Evolutionary conservation across 2,797 vertebrate genomes (phyloP), one percentile per base, ranked within the genome.

Genomic region (Malurus leucopterus): DNA sequence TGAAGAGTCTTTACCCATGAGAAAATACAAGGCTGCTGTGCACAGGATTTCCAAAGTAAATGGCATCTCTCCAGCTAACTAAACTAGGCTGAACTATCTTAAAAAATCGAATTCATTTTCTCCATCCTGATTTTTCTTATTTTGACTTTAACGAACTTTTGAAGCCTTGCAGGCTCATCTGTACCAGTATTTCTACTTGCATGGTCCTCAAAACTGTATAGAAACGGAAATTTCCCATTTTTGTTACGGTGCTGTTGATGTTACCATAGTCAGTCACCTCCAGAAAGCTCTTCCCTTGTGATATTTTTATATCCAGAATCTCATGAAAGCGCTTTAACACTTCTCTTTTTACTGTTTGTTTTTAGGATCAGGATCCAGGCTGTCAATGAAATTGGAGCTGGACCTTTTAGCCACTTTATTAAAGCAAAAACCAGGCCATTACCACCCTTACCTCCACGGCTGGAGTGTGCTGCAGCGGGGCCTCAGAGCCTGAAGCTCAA

Each of bases 401-500:
- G 99, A 88, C 98, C 98, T 22, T 97, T 98, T 95, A 98, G 98
- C 96, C 97, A 97, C 50, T 96, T 98, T 51, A 97, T 99, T 92
- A 97, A 96, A 83, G 98, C 96, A 55, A 98, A 98, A 97, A 99
- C 99, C 78, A 98, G 98, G 91, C 98, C 98, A 0, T 96, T 99
- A 49, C 99, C 99, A 27, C 99, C 99, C 2, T 96, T 97, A 64
- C 99, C 99, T 73, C 99, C 99, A 40, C 98, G 98, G 72, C 97
- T 99, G 12, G 99, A 99, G 80, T 99, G 99, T 89, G 97, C 98
- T 9, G 99, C 98, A 3, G 97, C 98, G 0, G 99, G 99, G 80
- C 99, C 99, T 27, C 99, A 99, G 97, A 99, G 99, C 96, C 98
- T 99, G 87, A 99, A 99, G 96, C 97, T 99, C 68, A 99, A 99